Conservation (phyloP, 2,888 invertebrate genomes). For the Steinernema scapterisci region DNA sequence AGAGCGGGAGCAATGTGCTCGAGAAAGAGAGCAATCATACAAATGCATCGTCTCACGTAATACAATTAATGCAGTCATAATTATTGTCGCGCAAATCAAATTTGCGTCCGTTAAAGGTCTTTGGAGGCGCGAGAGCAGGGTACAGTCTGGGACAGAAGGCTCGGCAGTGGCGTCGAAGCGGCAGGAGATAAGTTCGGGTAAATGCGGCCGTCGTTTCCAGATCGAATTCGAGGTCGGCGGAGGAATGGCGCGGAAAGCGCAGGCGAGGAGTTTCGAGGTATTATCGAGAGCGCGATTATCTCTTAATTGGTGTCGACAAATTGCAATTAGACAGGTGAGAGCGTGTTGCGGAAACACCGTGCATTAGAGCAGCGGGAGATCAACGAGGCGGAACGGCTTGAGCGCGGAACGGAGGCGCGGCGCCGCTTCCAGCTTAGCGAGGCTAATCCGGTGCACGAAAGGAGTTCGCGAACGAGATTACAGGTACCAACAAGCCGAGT, state of each 20-base stretch:
- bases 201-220: not conserved
- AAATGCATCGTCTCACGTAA: conserved; percentile 17
- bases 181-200: not conserved
- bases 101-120: conserved; percentile 1
- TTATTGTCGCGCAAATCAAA: conserved; percentile 27
- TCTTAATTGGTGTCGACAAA: conserved; percentile 30
- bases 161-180: not conserved
- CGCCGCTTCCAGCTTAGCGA: conserved; percentile 12
- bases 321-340: conserved; percentile 31
- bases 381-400: conserved; percentile 22
- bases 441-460: conserved; percentile 22
- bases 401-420: not conserved
- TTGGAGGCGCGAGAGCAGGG: not conserved
- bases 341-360: conserved; percentile 30
- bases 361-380: conserved; percentile 29
- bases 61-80: conserved; percentile 31
- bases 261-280: not conserved
- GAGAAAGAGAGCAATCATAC: conserved; percentile 25
- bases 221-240: conserved; percentile 13
- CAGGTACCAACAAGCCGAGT: conserved; percentile 12
- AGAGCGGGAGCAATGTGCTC: not conserved
- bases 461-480: not conserved
- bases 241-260: not conserved
- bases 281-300: conserved; percentile 22
- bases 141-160: not conserved